Evolutionary conservation across 2,888 invertebrate genomes (phyloP), one percentile per base, ranked within the genome.

Genomic region (Acrobasis consociella): DNA sequence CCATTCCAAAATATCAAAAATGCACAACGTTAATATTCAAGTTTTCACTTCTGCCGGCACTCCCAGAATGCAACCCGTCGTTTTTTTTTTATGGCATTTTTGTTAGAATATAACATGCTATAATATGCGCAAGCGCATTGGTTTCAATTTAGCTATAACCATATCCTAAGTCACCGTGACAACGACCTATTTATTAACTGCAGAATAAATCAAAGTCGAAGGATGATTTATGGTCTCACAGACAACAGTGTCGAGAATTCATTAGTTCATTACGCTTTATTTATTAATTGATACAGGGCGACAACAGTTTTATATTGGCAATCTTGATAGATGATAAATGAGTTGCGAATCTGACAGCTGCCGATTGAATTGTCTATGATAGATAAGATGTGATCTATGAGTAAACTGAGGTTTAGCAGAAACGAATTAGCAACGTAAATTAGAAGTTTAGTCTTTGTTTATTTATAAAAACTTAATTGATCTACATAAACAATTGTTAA

Each of bases 171-270:
- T 16, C 10, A 22, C n/a, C 8, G 15, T 55, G 16, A 55, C 55
- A 55, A 16, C 16, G 39, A 55, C 17, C 2, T 16, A 39, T 51
- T 11, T 15, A 55, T 55, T 55, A 16, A 16, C 55, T 16, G 5
- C 5, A 13, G n/a, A 46, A 39, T 55, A 55, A 53, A 55, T 55
- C 55, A 39, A 42, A 46, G 46, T 15, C 55, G 55, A 55, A 17
- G 10, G 16, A 39, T 16, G 55, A 55, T 55, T 55, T 39, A 55
- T 55, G 9, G 55, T 9, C n/a, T 5, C 11, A 3, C 2, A 16
- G 55, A 55, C 55, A 38, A 11, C 39, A 55, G 9, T 38, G 38
- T 13, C 16, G 9, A 15, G 0, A 55, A 55, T 9, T 31, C 22
- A 52, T 52, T 31, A 55, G 38, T 9, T 31, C 22, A 52, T 52